A percentile compares a stretch with the other conserved stretches of the same genome.
phyloP scores from a whole-genome alignment of 2,797 vertebrate genomes.

The Prionace glauca region DNA sequence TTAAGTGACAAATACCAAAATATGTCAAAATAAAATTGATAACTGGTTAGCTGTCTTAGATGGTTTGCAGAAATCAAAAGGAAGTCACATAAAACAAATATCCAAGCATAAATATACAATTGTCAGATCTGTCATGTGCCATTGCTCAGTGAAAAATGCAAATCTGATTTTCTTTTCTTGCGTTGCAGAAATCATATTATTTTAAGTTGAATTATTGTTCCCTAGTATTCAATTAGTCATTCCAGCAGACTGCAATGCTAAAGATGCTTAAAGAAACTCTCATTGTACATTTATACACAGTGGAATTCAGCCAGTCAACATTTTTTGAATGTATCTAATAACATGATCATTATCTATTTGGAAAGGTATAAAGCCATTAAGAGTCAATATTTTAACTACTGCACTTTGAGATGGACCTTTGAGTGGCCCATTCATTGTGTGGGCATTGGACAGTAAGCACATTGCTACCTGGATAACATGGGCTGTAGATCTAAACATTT shows the following conservation, averaged over 20 bases:
- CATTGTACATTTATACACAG: background rate
- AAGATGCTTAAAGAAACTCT: background rate
- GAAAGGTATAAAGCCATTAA: background rate
- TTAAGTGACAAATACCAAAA: too few species aligned
- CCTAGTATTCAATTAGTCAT: background rate
- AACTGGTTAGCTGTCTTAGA: background rate
- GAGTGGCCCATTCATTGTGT: background rate
- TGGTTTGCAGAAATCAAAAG: background rate
- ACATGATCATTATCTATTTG: background rate
- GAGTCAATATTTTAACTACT: background rate
- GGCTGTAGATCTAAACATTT: background rate
- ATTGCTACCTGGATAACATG: background rate
- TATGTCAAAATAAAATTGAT: too few species aligned
- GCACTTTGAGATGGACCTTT: background rate
- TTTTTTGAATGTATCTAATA: background rate
- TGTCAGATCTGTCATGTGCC: background rate
- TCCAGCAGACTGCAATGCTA: background rate
- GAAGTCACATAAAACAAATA: slow-evolving; percentile 2
- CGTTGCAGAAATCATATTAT: background rate
- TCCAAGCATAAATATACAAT: background rate
- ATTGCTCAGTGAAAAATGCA: background rate
- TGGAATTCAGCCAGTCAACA: background rate
- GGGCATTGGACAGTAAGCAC: background rate
- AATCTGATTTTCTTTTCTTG: background rate
- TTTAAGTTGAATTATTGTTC: background rate